Evolutionary conservation across 2,797 vertebrate species (phyloP).

Genomic region (Vireo griseus): DNA sequence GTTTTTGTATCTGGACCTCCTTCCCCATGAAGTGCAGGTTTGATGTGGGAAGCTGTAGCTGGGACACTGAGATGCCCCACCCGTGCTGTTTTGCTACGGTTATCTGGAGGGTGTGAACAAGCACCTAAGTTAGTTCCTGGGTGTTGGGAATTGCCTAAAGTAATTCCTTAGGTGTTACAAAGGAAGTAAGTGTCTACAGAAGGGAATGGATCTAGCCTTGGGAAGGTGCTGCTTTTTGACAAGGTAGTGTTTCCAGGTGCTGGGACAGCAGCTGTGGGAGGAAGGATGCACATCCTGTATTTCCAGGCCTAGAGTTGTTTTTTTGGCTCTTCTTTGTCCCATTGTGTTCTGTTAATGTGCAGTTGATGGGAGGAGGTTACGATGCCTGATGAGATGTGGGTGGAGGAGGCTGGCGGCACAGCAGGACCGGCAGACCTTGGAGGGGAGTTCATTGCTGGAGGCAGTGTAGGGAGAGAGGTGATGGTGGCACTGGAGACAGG

Average conservation of each 20-base stretch:
- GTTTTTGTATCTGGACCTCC: neutral
- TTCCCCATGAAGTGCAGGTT: neutral
- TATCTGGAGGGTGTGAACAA: neutral
- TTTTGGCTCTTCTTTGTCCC: neutral
- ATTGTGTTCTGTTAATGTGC: neutral
- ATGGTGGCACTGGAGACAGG: neutral
- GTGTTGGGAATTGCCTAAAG: neutral
- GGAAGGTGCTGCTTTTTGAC: neutral
- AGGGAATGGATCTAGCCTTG: slow-evolving; percentile 13
- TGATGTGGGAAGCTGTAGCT: neutral
- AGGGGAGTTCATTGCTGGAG: neutral
- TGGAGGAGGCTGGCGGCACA: neutral
- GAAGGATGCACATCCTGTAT: neutral
- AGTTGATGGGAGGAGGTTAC: neutral
- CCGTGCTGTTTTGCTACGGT: neutral
- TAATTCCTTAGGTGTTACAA: neutral
- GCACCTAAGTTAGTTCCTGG: neutral
- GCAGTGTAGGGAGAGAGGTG: neutral
- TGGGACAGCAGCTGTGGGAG: neutral
- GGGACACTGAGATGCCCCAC: neutral
- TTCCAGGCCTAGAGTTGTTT: neutral
- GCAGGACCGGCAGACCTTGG: neutral
- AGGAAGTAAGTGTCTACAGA: neutral
- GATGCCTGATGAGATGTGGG: neutral
- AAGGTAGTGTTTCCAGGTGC: neutral